phyloP scores from a whole-genome alignment of 2,797 vertebrate species.

The Orestias chungarensis region DNA sequence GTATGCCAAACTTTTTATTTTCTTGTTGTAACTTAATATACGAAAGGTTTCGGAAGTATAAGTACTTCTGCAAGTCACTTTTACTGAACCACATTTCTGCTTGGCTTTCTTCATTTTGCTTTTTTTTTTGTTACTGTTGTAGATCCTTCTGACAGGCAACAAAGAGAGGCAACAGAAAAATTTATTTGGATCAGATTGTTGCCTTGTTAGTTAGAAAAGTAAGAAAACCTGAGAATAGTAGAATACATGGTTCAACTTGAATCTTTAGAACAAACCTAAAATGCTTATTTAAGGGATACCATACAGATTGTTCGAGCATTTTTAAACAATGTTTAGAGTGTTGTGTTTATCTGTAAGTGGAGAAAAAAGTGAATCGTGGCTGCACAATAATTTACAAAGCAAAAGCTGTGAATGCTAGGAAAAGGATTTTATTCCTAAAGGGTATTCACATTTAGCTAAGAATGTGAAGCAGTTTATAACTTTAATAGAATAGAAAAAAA shows the following conservation, averaged over 20 bases:
- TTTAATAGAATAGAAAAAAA: constrained; percentile 66
- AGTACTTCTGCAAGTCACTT: neutral
- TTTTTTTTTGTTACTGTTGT: constrained; percentile 36
- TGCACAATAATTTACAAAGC: constrained; percentile 11
- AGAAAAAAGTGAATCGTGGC: constrained; percentile 28
- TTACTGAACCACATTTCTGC: constrained; percentile 31
- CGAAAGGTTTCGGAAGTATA: neutral
- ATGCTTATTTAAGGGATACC: neutral
- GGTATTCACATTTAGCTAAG: constrained; percentile 43
- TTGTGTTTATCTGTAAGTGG: neutral
- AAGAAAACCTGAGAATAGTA: constrained; percentile 16
- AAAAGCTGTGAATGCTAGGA: neutral
- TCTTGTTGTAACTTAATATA: neutral
- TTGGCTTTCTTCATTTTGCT: constrained; percentile 25
- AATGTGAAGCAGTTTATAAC: constrained; percentile 1
- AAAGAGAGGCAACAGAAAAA: constrained; percentile 14
- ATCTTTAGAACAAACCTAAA: constrained; percentile 9
- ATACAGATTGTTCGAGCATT: constrained; percentile 1
- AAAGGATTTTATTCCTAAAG: constrained; percentile 50
- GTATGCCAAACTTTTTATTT: neutral
- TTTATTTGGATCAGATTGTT: constrained; percentile 20
- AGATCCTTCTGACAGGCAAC: constrained; percentile 32
- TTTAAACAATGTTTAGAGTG: neutral
- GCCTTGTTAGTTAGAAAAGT: constrained; percentile 11
- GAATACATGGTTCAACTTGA: constrained; percentile 5